Evolutionary conservation across 64 coral and sea anemone genomes (phyloP).

Genomic region (Trachythela sp.): DNA sequence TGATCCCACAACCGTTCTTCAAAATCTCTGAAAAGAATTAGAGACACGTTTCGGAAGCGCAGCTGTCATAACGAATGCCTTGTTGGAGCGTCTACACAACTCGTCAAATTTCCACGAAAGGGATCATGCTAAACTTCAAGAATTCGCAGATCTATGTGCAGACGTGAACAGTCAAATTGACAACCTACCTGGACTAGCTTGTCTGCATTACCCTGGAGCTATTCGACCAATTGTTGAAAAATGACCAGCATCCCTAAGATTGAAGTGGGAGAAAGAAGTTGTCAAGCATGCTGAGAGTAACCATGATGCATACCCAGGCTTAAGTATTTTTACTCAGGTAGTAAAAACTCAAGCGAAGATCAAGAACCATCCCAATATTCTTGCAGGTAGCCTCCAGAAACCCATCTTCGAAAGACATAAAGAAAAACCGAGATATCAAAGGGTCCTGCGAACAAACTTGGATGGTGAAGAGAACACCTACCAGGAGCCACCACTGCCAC

Average conservation of each 20-base stretch:
- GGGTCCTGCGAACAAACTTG: background rate
- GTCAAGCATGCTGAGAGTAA: conserved; percentile 4
- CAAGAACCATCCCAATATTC: conserved; percentile 38
- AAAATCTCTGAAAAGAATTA: conserved; percentile 23
- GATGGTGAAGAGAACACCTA: background rate
- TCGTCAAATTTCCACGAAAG: conserved; percentile 23
- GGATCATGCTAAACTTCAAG: conserved; percentile 4
- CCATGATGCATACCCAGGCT: conserved; percentile 19
- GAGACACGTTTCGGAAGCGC: conserved; percentile 14
- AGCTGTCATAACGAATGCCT: conserved; percentile 29
- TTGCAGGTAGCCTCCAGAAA: background rate
- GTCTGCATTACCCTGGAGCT: conserved; percentile 29
- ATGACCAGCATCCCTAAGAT: background rate
- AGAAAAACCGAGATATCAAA: background rate
- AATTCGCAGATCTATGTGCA: conserved; percentile 34
- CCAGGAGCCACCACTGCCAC: background rate
- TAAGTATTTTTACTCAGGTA: background rate
- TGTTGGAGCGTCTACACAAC: conserved; percentile 17
- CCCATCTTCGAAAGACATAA: background rate
- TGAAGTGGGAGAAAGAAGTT: conserved; percentile 37
- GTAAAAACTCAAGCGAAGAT: conserved; percentile 1
- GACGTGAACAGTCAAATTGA: conserved; percentile 31
- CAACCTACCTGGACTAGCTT: conserved; percentile 27
- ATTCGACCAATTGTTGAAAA: conserved; percentile 27
- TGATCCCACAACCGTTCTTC: background rate